Conservation (phyloP, 2,888 invertebrate species). For the Dicyrtoma fusca region DNA sequence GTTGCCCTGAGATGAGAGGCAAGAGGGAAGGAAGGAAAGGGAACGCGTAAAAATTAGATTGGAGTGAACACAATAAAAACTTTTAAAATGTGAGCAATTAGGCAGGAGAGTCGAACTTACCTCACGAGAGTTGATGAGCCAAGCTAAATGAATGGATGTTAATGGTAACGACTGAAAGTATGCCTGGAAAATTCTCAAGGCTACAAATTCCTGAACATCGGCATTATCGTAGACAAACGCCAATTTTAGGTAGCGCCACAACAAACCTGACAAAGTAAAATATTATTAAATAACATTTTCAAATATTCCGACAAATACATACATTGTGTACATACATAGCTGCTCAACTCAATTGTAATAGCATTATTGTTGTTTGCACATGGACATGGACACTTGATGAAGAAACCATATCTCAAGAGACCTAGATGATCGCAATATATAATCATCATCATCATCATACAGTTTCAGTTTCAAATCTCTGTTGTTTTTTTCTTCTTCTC, state of each 20-base stretch:
- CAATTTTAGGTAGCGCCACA: constrained; percentile 57
- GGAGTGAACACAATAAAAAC: constrained; percentile 7
- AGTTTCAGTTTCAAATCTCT: neutral
- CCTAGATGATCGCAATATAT: neutral
- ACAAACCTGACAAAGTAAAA: constrained; percentile 46
- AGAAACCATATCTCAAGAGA: no score
- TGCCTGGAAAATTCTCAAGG: constrained; percentile 55
- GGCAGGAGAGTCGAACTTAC: constrained; percentile 16
- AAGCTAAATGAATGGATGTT: constrained; percentile 55
- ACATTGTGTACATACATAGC: no score
- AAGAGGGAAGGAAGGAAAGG: neutral
- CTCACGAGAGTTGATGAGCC: constrained; percentile 47
- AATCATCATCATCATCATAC: neutral
- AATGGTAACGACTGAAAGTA: constrained; percentile 55
- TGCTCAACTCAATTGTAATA: neutral
- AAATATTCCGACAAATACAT: neutral
- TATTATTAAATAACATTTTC: neutral
- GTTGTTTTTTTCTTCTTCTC: neutral
- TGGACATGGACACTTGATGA: no score
- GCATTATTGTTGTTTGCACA: no score
- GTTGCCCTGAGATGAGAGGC: neutral
- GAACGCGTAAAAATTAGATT: constrained; percentile 9
- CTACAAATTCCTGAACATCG: constrained; percentile 57
- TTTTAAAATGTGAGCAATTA: constrained; percentile 20
- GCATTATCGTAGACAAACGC: constrained; percentile 57